Evolutionary conservation across 1,140 invertebrate genomes (phyloP), one percentile per base, ranked within the genome.

Genomic region (Reticulitermes speratus): DNA sequence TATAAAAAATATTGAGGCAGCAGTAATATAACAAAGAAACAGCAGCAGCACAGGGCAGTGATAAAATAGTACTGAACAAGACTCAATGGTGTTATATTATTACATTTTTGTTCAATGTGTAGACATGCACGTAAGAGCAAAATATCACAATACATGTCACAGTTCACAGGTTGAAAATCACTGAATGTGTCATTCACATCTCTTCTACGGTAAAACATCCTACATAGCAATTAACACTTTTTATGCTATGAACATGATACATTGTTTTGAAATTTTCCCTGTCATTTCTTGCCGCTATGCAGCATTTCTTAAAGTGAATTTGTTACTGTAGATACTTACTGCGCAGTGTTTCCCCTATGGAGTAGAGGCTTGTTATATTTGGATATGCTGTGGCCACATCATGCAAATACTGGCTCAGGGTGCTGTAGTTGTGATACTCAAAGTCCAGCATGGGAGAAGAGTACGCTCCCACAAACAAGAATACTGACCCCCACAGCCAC

Each of bases 261-360:
- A 38, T 38, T 84, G 19, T 25, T 83, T 5, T 45, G 8, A 44
- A 65, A 65, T 0, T 38, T 25, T 38, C 6, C 21, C 8, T 12
- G 14, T 9, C 8, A 44, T 44, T 5, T 32, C 21, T 8, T 21
- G 5, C 12, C 19, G 2, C 16, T 14, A 8, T 84, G n/a, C 7
- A 21, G 25, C 5, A 84, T 14, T 45, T 55, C 1, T 7, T 69
- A 25, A n/a, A 23, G 30, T 38, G 25, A 23, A 3, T 48, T 30
- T 48, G 21, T 52, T 44, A 25, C 38, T 84, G 23, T n/a, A 23
- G n/a, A 45, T 69, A 88, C 89, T 88, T 87, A 91, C 91, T 91
- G 89, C 92, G 90, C 5, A 91, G 90, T 69, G 91, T 91, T 89
- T 91, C 92, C 12, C 93, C 93, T 84, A 92, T 90, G 14, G 90